Evolutionary conservation across 2,797 vertebrate species (phyloP).

Genomic region (Poeciliopsis turneri): DNA sequence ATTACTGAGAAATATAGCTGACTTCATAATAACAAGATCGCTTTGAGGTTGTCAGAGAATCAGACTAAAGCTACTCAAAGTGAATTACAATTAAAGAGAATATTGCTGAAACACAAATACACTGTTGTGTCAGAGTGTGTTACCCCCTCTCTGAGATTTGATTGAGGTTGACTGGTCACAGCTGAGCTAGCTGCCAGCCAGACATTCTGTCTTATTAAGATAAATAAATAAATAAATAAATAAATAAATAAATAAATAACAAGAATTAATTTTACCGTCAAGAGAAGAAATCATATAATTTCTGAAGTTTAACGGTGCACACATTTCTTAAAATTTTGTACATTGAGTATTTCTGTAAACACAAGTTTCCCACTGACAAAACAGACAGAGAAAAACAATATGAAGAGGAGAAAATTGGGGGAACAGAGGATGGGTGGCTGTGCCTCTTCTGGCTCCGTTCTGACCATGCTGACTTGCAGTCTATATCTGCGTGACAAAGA

Average conservation of each 20-base stretch:
- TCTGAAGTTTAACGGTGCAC: conserved; percentile 49
- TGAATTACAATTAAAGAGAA: conserved; percentile 10
- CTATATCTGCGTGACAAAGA: conserved; percentile 47
- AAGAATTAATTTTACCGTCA: neutral
- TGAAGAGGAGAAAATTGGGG: conserved; percentile 25
- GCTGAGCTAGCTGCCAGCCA: conserved; percentile 66
- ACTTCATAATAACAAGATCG: neutral
- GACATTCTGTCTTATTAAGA: conserved; percentile 38
- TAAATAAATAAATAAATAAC: neutral
- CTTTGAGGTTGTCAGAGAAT: neutral
- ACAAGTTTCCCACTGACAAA: conserved; percentile 38
- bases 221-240: neutral
- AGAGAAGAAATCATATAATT: conserved; percentile 35
- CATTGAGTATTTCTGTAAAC: conserved; percentile 52
- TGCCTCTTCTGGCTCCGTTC: conserved; percentile 22
- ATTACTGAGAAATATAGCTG: neutral
- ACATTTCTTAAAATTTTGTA: conserved; percentile 2
- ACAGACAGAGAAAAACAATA: conserved; percentile 25
- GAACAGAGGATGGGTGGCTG: conserved; percentile 6
- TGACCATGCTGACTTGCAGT: conserved; percentile 41
- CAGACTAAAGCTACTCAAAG: neutral
- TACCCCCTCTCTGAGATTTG: conserved; percentile 42
- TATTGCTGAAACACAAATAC: conserved; percentile 12
- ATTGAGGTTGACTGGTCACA: conserved; percentile 66
- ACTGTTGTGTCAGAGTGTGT: conserved; percentile 39